Conservation (phyloP, 2,113 vertebrate genomes). For the Coracopsis vasa region DNA sequence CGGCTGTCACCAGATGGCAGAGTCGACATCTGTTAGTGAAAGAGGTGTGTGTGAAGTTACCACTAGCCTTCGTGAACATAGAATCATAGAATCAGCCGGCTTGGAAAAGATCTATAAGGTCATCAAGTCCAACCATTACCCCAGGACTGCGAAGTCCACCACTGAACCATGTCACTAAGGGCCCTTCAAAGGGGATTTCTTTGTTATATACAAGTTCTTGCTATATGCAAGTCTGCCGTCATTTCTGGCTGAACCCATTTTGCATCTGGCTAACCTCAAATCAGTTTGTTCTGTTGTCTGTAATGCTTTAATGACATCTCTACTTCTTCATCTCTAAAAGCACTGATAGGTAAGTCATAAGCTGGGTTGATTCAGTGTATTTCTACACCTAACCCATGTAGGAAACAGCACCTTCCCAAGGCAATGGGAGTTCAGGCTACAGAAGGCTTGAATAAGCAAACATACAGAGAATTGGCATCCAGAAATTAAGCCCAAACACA, state of each 20-base stretch:
- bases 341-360: background rate
- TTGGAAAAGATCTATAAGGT: background rate
- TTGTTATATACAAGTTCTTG: background rate
- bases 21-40: background rate
- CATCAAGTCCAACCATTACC: background rate
- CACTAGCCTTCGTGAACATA: fast-evolving
- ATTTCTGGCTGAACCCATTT: background rate
- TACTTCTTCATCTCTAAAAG: background rate
- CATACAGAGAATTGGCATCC: background rate
- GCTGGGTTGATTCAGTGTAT: background rate
- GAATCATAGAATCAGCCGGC: background rate
- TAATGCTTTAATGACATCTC: background rate
- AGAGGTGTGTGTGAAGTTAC: fast-evolving
- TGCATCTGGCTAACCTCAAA: background rate
- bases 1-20: slow-evolving; percentile 57
- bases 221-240: background rate
- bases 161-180: background rate
- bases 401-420: background rate
- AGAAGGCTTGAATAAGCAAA: background rate
- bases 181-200: background rate
- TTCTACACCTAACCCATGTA: background rate
- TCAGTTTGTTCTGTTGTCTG: background rate
- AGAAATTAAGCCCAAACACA: background rate
- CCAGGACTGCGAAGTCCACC: background rate
- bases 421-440: background rate